Percentiles rank a stretch among this genome's conserved stretches.
These are phyloP conservation scores for Drosophila melanogaster DNA, from an alignment of 1,140 invertebrate species.

Conservation along the genomic window Release_6_plus_ISO1_MT NT_033777.3:4497501-4498000, in stretches of 20 bases:
- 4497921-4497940: too few relatives aligned
- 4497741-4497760: too few relatives aligned
- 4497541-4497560: slow-evolving; percentile 86
- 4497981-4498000: too few relatives aligned
- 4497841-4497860: too few relatives aligned
- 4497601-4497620: slow-evolving; percentile 92
- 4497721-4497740: too few relatives aligned
- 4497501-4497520: background rate
- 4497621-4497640: slow-evolving; percentile 88
- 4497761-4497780: too few relatives aligned
- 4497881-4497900: too few relatives aligned
- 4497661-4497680: background rate
- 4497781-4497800: too few relatives aligned
- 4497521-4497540: background rate
- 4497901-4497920: too few relatives aligned
- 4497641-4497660: slow-evolving; percentile 85
- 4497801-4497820: too few relatives aligned
- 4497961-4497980: background rate
- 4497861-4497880: too few relatives aligned
- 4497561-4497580: slow-evolving; percentile 89
- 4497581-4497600: slow-evolving; percentile 90
- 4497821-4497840: too few relatives aligned
- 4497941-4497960: background rate
- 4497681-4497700: background rate
- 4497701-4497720: background rate